A percentile compares a stretch with the other conserved stretches of the same genome.
Conservation (phyloP, 1,140 invertebrate genomes). For the Drosophila chauvacae region DNA sequence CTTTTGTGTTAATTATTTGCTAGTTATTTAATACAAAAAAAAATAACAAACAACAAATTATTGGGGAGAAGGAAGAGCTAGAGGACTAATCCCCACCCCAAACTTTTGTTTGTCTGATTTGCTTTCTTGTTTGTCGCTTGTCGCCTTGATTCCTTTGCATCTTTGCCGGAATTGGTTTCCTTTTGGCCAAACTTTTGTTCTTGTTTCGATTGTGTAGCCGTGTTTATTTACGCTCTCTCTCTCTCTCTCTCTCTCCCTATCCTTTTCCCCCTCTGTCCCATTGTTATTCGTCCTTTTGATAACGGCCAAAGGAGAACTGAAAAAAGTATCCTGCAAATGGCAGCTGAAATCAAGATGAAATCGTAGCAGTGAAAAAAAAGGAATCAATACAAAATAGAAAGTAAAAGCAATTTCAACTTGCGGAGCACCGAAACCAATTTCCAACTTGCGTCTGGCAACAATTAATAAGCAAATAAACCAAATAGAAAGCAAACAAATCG, state of each 20-base stretch:
- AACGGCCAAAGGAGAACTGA: slow-evolving; percentile 18
- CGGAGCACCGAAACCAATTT: slow-evolving; percentile 27
- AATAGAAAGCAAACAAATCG: slow-evolving; percentile 16
- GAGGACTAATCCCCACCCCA: background rate
- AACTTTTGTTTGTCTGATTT: slow-evolving; percentile 48
- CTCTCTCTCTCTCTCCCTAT: too few species aligned
- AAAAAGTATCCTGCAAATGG: slow-evolving; percentile 38
- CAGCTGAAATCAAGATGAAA: slow-evolving; percentile 46
- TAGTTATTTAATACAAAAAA: background rate
- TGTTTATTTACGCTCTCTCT: slow-evolving; percentile 25
- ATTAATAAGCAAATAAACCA: slow-evolving; percentile 52
- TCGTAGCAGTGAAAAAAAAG: slow-evolving; percentile 46
- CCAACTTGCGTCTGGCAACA: slow-evolving; percentile 36
- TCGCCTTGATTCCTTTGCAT: slow-evolving; percentile 51
- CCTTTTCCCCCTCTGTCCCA: background rate
- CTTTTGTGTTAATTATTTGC: background rate
- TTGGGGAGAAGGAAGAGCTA: background rate
- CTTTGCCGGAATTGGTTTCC: slow-evolving; percentile 46
- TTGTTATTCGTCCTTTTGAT: slow-evolving; percentile 49
- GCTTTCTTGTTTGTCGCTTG: slow-evolving; percentile 24
- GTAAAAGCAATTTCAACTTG: slow-evolving; percentile 40
- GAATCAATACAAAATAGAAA: slow-evolving; percentile 9
- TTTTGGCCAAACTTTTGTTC: slow-evolving; percentile 42
- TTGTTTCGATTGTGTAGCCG: slow-evolving; percentile 35
- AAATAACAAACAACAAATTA: background rate